These are phyloP conservation scores for Nothura maculosa DNA, from an alignment of 2,797 vertebrate genomes.

Conservation along the genomic window DNA sequence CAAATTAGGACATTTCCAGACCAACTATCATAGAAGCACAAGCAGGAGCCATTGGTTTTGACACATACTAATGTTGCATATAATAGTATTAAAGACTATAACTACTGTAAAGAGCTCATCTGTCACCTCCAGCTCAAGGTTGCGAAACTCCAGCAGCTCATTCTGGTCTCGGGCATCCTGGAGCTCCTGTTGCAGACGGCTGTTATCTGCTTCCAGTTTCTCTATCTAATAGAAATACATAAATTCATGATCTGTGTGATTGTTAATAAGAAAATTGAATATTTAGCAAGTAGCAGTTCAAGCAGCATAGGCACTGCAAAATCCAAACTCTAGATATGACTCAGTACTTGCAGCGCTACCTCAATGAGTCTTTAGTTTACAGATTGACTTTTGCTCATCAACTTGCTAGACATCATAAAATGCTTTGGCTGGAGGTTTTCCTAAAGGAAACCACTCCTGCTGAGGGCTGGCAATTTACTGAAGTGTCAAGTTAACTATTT, in stretches of 20 bases:
- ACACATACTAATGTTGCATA: background rate
- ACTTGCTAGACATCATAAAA: background rate
- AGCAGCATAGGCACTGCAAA: background rate
- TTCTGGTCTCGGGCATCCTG: conserved; percentile 98
- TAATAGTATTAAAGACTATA: background rate
- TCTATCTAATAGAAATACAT: conserved; percentile 87
- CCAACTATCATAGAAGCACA: background rate
- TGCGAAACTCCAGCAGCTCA: conserved; percentile 97
- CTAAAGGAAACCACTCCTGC: background rate
- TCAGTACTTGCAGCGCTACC: background rate
- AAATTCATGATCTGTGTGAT: conserved; percentile 50
- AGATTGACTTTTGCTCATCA: background rate
- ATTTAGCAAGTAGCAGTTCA: background rate
- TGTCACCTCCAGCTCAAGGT: conserved; percentile 95
- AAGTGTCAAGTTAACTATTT: background rate
- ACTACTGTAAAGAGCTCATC: background rate
- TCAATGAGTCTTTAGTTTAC: background rate
- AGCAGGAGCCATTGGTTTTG: background rate
- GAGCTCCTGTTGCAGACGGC: conserved; percentile 91
- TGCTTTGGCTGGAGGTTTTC: background rate
- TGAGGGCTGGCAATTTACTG: background rate
- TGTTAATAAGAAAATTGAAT: background rate
- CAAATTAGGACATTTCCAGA: background rate
- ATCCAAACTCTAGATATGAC: background rate
- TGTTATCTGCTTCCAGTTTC: conserved; percentile 89